These are phyloP conservation scores for Eurytoma adleriae DNA, from an alignment of 2,888 invertebrate genomes.

Conservation along the genomic window DNA sequence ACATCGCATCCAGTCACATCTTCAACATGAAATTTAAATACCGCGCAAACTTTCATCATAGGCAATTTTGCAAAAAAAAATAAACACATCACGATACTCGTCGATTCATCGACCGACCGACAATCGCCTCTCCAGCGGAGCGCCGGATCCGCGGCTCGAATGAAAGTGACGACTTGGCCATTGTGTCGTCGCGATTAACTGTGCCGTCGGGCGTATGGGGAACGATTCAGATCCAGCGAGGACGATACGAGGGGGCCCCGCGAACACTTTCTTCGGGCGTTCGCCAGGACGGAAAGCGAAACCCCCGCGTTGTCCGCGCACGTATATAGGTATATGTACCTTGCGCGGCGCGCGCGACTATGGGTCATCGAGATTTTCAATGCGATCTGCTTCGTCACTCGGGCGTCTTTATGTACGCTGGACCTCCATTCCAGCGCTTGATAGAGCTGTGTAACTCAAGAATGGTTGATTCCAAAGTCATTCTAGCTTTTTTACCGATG, in stretches of 20 bases:
- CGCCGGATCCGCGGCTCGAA: background rate
- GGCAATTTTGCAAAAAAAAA: no score
- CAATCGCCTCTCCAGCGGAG: background rate
- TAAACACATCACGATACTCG: no score
- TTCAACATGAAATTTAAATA: background rate
- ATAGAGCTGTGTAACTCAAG: no score
- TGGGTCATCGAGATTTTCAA: constrained; percentile 37
- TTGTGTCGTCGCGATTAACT: background rate
- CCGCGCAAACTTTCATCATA: no score
- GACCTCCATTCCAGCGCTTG: no score
- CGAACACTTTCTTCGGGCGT: constrained; percentile 24
- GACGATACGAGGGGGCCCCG: background rate
- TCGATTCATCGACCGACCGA: no score
- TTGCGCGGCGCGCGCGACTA: no score
- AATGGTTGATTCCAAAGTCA: no score
- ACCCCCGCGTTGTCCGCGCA: constrained; percentile 6
- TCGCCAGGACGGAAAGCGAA: constrained; percentile 18
- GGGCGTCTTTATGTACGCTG: constrained; percentile 17
- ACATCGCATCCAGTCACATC: background rate
- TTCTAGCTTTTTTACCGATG: no score
- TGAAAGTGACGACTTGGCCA: background rate
- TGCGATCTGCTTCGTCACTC: constrained; percentile 35
- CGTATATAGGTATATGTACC: background rate
- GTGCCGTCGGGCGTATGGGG: no score
- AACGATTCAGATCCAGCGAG: constrained; percentile 20